Evolutionary conservation across 1,140 invertebrate genomes (phyloP).

Genomic region (Pachypeltis micranthus): DNA sequence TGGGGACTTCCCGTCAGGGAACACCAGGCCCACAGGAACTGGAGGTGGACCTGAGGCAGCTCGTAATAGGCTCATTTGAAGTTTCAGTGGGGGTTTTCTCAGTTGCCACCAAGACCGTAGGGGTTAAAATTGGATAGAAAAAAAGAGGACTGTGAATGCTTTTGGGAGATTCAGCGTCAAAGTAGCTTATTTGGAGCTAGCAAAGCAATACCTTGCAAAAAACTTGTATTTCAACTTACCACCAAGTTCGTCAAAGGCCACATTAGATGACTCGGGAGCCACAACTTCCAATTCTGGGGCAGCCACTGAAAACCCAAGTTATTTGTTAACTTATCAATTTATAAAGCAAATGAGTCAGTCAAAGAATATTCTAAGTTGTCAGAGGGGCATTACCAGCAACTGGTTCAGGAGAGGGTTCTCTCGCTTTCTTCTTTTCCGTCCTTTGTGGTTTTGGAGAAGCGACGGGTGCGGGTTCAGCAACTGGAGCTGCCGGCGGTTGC

Average conservation of each 20-base stretch:
- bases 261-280: constrained; percentile 13
- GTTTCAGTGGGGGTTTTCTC: too few relatives aligned
- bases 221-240: constrained; percentile 37
- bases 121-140: too few relatives aligned
- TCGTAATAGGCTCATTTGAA: too few relatives aligned
- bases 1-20: too few relatives aligned
- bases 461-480: not conserved
- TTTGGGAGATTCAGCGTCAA: too few relatives aligned
- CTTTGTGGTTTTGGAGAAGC: constrained; percentile 10
- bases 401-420: constrained; percentile 12
- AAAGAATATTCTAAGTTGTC: not conserved
- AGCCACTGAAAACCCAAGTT: not conserved
- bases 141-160: too few relatives aligned
- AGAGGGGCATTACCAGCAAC: not conserved
- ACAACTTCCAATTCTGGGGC: not conserved
- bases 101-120: too few relatives aligned
- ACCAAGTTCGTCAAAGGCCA: constrained; percentile 54
- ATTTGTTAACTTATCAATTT: too few relatives aligned
- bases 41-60: too few relatives aligned
- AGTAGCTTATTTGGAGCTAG: too few relatives aligned
- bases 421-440: constrained; percentile 6
- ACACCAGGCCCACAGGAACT: too few relatives aligned
- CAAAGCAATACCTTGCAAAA: constrained; percentile 20
- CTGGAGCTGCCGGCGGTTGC: not conserved
- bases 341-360: too few relatives aligned